These are phyloP conservation scores for Drosophila formosana DNA, from an alignment of 2,888 invertebrate species.

Conservation along the genomic window DNA sequence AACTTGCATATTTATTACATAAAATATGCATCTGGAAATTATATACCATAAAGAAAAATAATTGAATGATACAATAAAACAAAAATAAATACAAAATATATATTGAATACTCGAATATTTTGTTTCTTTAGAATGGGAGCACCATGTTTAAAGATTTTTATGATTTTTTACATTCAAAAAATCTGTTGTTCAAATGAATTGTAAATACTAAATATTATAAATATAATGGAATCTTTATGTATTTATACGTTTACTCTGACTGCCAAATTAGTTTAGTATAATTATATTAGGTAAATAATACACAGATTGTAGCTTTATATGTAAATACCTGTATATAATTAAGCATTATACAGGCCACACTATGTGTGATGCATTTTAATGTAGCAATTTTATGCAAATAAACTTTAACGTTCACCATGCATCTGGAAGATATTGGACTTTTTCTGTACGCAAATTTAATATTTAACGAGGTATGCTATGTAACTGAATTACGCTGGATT, in stretches of 20 bases:
- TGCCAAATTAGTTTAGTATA: neutral
- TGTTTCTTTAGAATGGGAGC: neutral
- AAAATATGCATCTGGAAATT: neutral
- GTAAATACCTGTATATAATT: neutral
- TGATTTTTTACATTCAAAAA: neutral
- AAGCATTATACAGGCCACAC: neutral
- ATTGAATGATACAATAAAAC: neutral
- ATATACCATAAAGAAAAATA: neutral
- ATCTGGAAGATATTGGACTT: neutral
- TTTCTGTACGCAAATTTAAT: neutral
- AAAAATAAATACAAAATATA: neutral
- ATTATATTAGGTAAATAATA: neutral
- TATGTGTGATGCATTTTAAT: neutral
- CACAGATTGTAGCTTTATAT: neutral
- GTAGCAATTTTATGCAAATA: neutral
- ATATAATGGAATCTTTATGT: slow-evolving; percentile 1
- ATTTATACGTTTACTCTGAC: neutral
- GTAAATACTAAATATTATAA: neutral
- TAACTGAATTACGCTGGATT: neutral
- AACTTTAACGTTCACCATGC: neutral
- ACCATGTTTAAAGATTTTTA: neutral
- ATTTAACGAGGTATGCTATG: neutral
- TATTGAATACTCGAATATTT: neutral
- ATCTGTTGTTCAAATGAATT: neutral
- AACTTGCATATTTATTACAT: neutral